Percentiles rank a stretch among this genome's conserved stretches.
phyloP scores from a whole-genome alignment of 2,888 invertebrate genomes.

The Leptogaster cylindrica region DNA sequence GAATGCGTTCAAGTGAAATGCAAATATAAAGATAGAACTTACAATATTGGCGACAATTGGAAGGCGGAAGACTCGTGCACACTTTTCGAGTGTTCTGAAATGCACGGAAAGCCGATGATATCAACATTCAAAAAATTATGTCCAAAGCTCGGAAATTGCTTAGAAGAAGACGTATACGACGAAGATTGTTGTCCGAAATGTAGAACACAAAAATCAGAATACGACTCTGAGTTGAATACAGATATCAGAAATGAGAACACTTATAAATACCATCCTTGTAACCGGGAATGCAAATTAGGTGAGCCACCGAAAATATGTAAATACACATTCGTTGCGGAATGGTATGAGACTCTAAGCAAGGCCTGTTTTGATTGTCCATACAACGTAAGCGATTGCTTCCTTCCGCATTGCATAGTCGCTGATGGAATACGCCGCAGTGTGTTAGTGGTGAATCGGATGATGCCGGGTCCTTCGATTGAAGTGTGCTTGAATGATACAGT shows the following conservation, averaged over 20 bases:
- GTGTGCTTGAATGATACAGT: constrained; percentile 86
- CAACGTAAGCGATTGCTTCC: constrained; percentile 74
- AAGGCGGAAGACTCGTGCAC: constrained; percentile 57
- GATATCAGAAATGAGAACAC: constrained; percentile 42
- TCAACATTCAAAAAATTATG: constrained; percentile 57
- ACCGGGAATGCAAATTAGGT: constrained; percentile 66
- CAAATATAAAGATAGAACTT: constrained; percentile 54
- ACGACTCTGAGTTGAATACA: constrained; percentile 49
- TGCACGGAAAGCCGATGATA: constrained; percentile 54
- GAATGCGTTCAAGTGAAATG: constrained; percentile 59
- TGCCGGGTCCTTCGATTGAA: constrained; percentile 87
- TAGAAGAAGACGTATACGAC: constrained; percentile 52
- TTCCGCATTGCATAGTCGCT: constrained; percentile 81
- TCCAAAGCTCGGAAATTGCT: constrained; percentile 55
- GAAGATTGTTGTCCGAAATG: constrained; percentile 58
- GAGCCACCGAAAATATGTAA: constrained; percentile 67
- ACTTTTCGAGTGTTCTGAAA: constrained; percentile 55
- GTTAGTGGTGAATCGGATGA: constrained; percentile 80
- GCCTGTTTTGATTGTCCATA: constrained; percentile 85
- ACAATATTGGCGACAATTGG: constrained; percentile 58
- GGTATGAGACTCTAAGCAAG: constrained; percentile 86
- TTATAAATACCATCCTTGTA: constrained; percentile 64
- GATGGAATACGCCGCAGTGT: constrained; percentile 81
- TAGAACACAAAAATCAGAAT: constrained; percentile 35
- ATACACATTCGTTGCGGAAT: constrained; percentile 71